Evolutionary conservation across 2,113 vertebrate species (phyloP).

Genomic region (Nipponia nippon): DNA sequence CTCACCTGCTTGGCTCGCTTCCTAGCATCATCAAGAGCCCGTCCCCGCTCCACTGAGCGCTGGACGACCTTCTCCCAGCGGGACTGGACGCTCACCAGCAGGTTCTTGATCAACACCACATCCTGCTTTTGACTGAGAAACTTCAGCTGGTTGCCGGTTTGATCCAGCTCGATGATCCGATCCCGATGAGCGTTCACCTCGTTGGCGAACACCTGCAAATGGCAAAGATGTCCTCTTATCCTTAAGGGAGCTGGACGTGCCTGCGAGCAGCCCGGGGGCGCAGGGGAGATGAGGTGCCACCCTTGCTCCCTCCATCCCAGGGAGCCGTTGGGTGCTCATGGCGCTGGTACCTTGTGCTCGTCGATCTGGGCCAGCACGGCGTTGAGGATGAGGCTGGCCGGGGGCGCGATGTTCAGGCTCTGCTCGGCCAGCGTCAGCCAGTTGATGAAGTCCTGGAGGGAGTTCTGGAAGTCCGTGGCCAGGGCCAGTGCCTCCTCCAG

Average conservation of each 20-base stretch:
- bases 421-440: constrained; percentile 97
- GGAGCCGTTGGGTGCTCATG: fast-evolving
- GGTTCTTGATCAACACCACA: constrained; percentile 96
- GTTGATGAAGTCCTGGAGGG: constrained; percentile 98
- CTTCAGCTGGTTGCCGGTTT: constrained; percentile 92
- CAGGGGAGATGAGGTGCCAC: background rate
- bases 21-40: constrained; percentile 92
- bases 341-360: constrained; percentile 88
- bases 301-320: fast-evolving
- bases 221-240: background rate
- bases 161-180: constrained; percentile 93
- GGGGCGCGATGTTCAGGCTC: constrained; percentile 87
- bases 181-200: constrained; percentile 96
- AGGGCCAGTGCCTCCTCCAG: constrained; percentile 90
- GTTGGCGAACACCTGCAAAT: constrained; percentile 89
- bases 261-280: fast-evolving
- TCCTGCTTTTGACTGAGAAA: constrained; percentile 98
- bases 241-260: fast-evolving
- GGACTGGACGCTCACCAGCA: constrained; percentile 94
- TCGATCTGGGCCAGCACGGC: constrained; percentile 95
- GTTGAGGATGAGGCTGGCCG: constrained; percentile 90
- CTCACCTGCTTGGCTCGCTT: constrained; percentile 96
- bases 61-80: constrained; percentile 99
- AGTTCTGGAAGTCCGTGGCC: constrained; percentile 94
- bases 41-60: constrained; percentile 91